Evolutionary conservation across 2,113 vertebrate genomes (phyloP), one percentile per base, ranked within the genome.

Genomic region (Ammodytes dubius): DNA sequence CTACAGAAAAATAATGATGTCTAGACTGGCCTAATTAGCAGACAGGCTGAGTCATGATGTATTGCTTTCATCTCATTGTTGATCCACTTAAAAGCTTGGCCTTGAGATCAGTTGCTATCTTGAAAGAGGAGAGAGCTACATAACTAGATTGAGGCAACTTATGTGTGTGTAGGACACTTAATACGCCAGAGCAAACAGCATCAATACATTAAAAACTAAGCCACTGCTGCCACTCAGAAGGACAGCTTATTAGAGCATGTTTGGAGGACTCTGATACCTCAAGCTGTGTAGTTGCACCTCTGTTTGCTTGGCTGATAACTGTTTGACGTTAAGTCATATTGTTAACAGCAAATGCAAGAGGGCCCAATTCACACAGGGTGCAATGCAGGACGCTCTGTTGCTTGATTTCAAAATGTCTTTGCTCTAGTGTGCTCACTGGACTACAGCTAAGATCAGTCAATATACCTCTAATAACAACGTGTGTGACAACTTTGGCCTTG

Each of bases 101-200:
- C 94, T 92, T 97, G 96, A 27, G 95, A 97, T 96, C 73, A 97
- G 91, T 0, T 96, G 95, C 96, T 96, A 96, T 93, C 96, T 96
- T 83, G 27, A 35, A 56, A 57, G 35, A n/a, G 57, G 52, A 40
- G 19, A 82, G 13, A 72, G 40, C 49, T 15, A 63, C 47, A 77
- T 60, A 17, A 63, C 7, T 10, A 9, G 11, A 56, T 27, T 2
- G 27, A 56, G 7, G 52, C n/a, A 45, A 27, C n/a, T 56, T 56
- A 12, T 14, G 6, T 43, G 17, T n/a, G 65, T 15, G 69, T 6
- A 58, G 4, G 17, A 10, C n/a, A 35, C 66, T 53, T n/a, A 12
- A 40, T 13, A 69, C 37, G 46, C 27, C 68, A 56, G 19, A 35
- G n/a, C 1, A 17, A n/a, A 70, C 13, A 47, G 67, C 3, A 49